Evolutionary conservation across 1,140 invertebrate species (phyloP).

Genomic region (Muscidifurax raptorellus): DNA sequence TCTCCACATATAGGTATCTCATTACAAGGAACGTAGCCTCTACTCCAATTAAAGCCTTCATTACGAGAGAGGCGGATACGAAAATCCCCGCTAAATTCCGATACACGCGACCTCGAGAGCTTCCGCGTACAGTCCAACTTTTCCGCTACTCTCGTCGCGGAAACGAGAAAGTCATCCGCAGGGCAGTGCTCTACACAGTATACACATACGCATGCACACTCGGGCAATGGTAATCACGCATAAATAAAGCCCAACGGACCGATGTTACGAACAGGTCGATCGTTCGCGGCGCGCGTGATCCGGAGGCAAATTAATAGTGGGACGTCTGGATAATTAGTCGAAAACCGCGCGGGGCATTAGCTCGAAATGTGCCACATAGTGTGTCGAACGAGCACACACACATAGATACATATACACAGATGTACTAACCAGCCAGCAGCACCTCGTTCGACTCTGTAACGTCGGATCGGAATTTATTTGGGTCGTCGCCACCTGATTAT

Average conservation of each 20-base stretch:
- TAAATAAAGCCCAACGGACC: neutral
- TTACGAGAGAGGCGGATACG: no score
- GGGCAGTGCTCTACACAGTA: no score
- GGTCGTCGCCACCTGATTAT: slow-evolving; percentile 60
- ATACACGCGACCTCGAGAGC: neutral
- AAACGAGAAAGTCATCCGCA: neutral
- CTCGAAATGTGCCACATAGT: neutral
- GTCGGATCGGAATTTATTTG: slow-evolving; percentile 62
- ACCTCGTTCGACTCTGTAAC: slow-evolving; percentile 30
- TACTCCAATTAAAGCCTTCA: no score
- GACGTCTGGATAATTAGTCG: slow-evolving; percentile 60
- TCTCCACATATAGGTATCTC: no score
- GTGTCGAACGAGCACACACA: neutral
- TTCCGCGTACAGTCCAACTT: neutral
- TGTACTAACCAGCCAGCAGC: neutral
- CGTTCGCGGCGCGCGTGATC: neutral
- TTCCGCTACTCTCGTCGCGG: neutral
- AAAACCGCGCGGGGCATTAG: slow-evolving; percentile 58
- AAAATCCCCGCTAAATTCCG: no score
- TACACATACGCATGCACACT: no score
- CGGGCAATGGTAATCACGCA: neutral
- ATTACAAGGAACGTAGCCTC: no score
- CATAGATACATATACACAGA: no score
- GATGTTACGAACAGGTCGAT: neutral
- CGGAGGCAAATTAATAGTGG: slow-evolving; percentile 51